A percentile compares a stretch with the other conserved stretches of the same genome.
Conservation (phyloP, 2,888 invertebrate genomes). For the Acanthosoma haemorrhoidale region DNA sequence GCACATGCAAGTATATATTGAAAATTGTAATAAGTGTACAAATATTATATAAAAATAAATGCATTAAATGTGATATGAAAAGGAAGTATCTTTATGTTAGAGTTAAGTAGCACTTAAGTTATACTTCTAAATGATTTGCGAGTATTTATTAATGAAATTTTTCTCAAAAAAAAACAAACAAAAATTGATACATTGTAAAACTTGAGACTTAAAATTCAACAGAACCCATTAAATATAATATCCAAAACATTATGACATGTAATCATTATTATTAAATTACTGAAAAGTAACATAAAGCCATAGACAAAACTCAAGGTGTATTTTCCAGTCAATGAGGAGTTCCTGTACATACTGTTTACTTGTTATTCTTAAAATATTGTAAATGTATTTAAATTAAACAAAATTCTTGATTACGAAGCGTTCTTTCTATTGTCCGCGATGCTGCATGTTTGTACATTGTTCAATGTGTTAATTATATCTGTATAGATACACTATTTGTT, state of each 20-base stretch:
- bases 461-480: conserved; percentile 27
- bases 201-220: not conserved
- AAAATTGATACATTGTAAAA: not conserved
- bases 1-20: not conserved
- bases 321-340: too few relatives aligned
- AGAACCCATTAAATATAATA: not conserved
- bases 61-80: conserved; percentile 19
- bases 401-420: not conserved
- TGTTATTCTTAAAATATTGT: conserved; percentile 27
- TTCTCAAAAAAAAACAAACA: not conserved
- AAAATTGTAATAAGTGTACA: conserved; percentile 21
- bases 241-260: too few relatives aligned
- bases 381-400: conserved; percentile 9
- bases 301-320: too few relatives aligned
- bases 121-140: not conserved
- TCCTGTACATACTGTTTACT: conserved; percentile 8
- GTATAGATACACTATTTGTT: conserved; percentile 30
- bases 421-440: conserved; percentile 19
- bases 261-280: not conserved
- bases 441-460: conserved; percentile 30
- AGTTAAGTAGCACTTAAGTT: not conserved
- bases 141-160: not conserved
- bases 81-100: not conserved
- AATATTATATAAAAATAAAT: conserved; percentile 5
- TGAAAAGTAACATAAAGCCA: not conserved